phyloP scores from a whole-genome alignment of 1,140 invertebrate genomes.

The Drosophila pandora region DNA sequence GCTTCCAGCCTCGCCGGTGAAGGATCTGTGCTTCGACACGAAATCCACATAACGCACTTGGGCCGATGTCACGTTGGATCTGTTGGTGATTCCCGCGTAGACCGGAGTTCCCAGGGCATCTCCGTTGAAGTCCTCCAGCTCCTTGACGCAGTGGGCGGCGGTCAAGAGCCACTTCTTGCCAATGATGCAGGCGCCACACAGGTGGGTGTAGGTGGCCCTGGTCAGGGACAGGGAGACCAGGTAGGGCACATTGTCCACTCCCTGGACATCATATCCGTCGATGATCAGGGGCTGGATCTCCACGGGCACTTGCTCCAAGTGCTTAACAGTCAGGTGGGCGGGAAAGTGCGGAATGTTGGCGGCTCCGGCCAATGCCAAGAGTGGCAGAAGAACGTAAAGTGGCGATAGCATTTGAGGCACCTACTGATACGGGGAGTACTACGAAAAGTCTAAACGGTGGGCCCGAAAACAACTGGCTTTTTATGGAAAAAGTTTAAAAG shows the following conservation, averaged over 20 bases:
- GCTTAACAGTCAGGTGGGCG: slow-evolving; percentile 27
- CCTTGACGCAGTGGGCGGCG: slow-evolving; percentile 84
- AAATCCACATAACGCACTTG: slow-evolving; percentile 74
- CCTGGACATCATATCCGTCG: slow-evolving; percentile 67
- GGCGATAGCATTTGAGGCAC: slow-evolving; percentile 28
- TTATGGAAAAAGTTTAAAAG: slow-evolving; percentile 38
- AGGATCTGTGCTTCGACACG: slow-evolving; percentile 60
- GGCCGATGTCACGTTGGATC: slow-evolving; percentile 52
- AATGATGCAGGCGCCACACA: slow-evolving; percentile 87
- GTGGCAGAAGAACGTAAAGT: slow-evolving; percentile 30
- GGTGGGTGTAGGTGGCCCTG: slow-evolving; percentile 84
- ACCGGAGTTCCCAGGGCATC: slow-evolving; percentile 48
- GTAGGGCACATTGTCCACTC: slow-evolving; percentile 85
- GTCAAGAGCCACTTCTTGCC: slow-evolving; percentile 86
- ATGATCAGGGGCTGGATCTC: slow-evolving; percentile 57
- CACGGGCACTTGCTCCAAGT: slow-evolving; percentile 1
- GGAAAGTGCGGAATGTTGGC: slow-evolving; percentile 24
- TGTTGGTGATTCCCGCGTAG: slow-evolving; percentile 70
- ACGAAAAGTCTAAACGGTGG: slow-evolving; percentile 6
- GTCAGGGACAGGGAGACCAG: slow-evolving; percentile 86
- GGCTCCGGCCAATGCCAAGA: slow-evolving; percentile 47
- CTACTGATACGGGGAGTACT: slow-evolving; percentile 12
- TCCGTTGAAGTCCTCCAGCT: slow-evolving; percentile 48
- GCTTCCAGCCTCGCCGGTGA: slow-evolving; percentile 65
- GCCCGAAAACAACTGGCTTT: slow-evolving; percentile 7